Conservation (phyloP, 2,113 vertebrate species). For the Cacatua alba region DNA sequence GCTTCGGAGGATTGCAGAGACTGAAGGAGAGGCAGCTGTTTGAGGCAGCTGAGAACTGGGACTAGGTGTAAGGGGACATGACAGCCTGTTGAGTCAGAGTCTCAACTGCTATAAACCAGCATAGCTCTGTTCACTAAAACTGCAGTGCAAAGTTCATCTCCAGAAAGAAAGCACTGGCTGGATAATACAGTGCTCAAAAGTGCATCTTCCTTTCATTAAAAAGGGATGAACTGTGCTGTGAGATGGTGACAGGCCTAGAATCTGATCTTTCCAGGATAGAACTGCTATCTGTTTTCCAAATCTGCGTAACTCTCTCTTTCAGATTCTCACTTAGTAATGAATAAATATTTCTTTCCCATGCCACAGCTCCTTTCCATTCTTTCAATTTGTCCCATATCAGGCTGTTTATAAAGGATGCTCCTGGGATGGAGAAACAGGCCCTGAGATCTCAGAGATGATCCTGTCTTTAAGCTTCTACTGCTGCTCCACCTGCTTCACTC, state of each 20-base stretch:
- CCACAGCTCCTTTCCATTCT: background rate
- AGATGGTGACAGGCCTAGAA: background rate
- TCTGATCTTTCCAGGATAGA: background rate
- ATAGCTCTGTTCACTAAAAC: background rate
- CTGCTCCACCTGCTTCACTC: slow-evolving; percentile 32
- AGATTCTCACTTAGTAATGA: slow-evolving; percentile 22
- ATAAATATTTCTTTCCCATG: slow-evolving; percentile 48
- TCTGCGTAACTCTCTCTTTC: background rate
- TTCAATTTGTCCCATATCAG: slow-evolving; percentile 1
- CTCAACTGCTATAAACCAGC: background rate
- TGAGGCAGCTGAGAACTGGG: background rate
- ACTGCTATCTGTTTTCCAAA: background rate
- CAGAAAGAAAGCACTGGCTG: background rate
- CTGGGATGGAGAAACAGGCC: background rate
- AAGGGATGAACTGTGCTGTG: background rate
- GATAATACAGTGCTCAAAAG: slow-evolving; percentile 7
- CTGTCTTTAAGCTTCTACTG: slow-evolving; percentile 39
- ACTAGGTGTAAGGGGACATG: background rate
- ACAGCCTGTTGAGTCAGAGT: background rate
- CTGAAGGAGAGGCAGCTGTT: slow-evolving; percentile 18
- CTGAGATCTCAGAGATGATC: slow-evolving; percentile 36
- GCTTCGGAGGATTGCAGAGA: background rate
- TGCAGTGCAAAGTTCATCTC: background rate
- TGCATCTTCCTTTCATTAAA: background rate
- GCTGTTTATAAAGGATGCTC: slow-evolving; percentile 39